phyloP scores from a whole-genome alignment of 2,888 invertebrate species.

The Philopedon plagiatum region DNA sequence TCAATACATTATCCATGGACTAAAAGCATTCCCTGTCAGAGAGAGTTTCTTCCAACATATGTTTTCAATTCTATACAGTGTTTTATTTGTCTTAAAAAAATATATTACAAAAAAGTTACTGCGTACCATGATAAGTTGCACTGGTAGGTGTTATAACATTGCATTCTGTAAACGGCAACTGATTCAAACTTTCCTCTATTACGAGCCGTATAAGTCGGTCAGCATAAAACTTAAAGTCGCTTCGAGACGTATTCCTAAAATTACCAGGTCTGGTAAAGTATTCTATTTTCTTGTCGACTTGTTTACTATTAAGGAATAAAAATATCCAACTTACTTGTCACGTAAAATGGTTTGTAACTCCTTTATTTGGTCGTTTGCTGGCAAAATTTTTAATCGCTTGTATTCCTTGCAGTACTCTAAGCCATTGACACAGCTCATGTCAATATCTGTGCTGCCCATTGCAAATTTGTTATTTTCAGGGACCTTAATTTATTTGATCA shows the following conservation, averaged over 20 bases:
- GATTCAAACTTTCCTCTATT: slow-evolving; percentile 98
- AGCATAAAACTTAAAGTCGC: slow-evolving; percentile 99
- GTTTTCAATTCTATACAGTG: no score
- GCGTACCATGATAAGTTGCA: slow-evolving; percentile 84
- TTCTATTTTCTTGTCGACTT: no score
- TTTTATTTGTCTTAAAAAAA: no score
- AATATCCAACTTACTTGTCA: slow-evolving; percentile 79
- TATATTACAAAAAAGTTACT: not conserved
- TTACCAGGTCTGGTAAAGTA: slow-evolving; percentile 47
- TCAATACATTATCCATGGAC: no score
- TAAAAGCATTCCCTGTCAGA: no score
- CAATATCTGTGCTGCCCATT: slow-evolving; percentile 68
- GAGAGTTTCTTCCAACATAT: no score
- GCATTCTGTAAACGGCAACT: slow-evolving; percentile 93
- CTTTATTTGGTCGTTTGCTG: slow-evolving; percentile 84
- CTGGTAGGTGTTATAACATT: slow-evolving; percentile 95
- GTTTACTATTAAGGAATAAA: no score
- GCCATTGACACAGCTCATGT: slow-evolving; percentile 57
- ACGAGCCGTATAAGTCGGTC: slow-evolving; percentile 97
- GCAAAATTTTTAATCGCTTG: slow-evolving; percentile 79
- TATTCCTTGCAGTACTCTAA: slow-evolving; percentile 69
- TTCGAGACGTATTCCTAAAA: slow-evolving; percentile 89
- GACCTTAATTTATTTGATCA: not conserved
- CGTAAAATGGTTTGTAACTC: slow-evolving; percentile 90
- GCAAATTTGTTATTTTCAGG: not conserved